These are phyloP conservation scores for Drosophila setosimentum DNA, from an alignment of 2,888 invertebrate genomes.

Conservation along the genomic window DNA sequence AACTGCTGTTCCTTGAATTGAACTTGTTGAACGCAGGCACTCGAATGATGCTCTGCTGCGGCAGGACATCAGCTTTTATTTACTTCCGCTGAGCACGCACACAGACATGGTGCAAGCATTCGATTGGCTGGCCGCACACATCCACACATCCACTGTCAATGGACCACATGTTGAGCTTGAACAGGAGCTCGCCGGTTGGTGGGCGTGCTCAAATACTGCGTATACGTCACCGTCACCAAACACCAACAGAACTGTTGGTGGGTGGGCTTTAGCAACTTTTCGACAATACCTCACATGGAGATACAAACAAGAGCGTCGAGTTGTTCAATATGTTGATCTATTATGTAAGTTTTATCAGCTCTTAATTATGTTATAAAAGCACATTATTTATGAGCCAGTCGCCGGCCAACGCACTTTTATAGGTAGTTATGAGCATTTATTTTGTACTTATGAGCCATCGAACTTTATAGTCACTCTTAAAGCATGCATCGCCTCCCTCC, in stretches of 20 bases:
- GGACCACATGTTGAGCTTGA: constrained; percentile 75
- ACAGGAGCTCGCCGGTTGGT: constrained; percentile 40
- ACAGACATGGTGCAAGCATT: constrained; percentile 36
- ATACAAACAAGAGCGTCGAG: constrained; percentile 27
- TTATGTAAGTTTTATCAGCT: constrained; percentile 76
- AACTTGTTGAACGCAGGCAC: constrained; percentile 74
- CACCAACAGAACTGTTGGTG: constrained; percentile 14
- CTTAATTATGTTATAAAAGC: constrained; percentile 77
- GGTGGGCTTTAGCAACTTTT: constrained; percentile 57
- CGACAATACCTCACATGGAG: constrained; percentile 34
- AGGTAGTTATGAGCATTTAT: constrained; percentile 61
- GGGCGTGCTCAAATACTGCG: constrained; percentile 75
- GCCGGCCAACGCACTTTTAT: constrained; percentile 51
- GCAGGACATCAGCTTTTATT: constrained; percentile 82
- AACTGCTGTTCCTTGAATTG: constrained; percentile 26
- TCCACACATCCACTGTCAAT: constrained; percentile 9
- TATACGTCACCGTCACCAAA: constrained; percentile 64
- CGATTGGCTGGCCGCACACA: constrained; percentile 66
- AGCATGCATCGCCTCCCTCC: constrained; percentile 10
- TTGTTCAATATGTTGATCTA: constrained; percentile 65
- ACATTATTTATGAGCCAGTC: constrained; percentile 63
- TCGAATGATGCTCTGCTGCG: constrained; percentile 75
- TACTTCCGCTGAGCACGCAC: constrained; percentile 64
- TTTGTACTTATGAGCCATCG: constrained; percentile 32
- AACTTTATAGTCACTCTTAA: constrained; percentile 58